Evolutionary conservation across 1,140 invertebrate species (phyloP).

Genomic region (Helicoverpa zea): DNA sequence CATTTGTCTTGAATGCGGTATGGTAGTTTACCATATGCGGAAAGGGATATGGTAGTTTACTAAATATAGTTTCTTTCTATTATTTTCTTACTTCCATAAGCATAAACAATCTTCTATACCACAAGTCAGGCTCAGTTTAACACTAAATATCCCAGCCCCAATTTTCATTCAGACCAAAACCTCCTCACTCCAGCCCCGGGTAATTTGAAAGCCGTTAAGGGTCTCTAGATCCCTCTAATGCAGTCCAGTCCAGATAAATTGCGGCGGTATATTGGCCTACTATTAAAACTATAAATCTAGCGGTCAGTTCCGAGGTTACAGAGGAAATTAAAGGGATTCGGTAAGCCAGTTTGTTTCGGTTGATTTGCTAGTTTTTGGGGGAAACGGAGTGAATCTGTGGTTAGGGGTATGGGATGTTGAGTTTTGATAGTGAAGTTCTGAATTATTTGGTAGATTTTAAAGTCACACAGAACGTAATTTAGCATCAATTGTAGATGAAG

Average conservation of each 20-base stretch:
- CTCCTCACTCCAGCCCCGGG: slow-evolving; percentile 45
- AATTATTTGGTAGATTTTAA: slow-evolving; percentile 13
- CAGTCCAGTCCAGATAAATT: slow-evolving; percentile 51
- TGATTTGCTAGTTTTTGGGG: slow-evolving; percentile 42
- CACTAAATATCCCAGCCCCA: neutral
- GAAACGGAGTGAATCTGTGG: slow-evolving; percentile 13
- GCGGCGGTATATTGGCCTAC: slow-evolving; percentile 46
- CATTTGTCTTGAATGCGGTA: too few species aligned
- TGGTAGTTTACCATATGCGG: too few species aligned
- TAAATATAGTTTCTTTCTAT: too few species aligned
- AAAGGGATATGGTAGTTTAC: too few species aligned
- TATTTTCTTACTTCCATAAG: too few species aligned
- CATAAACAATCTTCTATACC: neutral
- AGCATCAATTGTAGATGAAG: too few species aligned
- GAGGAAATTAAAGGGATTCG: slow-evolving; percentile 51
- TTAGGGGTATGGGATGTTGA: slow-evolving; percentile 5
- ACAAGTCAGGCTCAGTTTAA: neutral
- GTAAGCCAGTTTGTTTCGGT: slow-evolving; percentile 37
- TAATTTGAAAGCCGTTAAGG: slow-evolving; percentile 59
- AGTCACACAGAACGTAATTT: too few species aligned
- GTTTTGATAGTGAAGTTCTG: slow-evolving; percentile 4
- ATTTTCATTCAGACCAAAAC: neutral
- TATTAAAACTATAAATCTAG: slow-evolving; percentile 61
- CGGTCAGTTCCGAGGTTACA: slow-evolving; percentile 37
- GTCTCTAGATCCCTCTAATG: slow-evolving; percentile 49